Conservation (phyloP, 2,113 vertebrate genomes). For the Dicaeum eximium region DNA sequence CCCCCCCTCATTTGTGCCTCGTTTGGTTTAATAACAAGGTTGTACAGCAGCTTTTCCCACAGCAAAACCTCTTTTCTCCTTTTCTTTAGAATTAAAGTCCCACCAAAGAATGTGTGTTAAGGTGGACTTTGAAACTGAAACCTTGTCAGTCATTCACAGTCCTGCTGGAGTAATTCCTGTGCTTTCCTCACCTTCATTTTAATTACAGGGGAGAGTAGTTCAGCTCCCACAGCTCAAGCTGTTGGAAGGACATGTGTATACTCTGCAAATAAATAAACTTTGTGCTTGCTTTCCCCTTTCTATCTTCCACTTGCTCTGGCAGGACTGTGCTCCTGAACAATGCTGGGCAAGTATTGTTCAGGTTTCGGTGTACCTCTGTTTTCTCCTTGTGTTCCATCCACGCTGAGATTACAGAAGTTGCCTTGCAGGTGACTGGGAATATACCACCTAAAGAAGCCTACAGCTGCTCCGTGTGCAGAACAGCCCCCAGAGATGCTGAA, state of each 20-base stretch:
- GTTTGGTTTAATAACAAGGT: not conserved
- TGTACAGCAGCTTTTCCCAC: not conserved
- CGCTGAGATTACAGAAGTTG: not conserved
- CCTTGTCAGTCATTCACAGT: not conserved
- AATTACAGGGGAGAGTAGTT: not conserved
- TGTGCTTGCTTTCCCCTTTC: not conserved
- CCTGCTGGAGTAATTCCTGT: not conserved
- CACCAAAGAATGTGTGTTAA: not conserved
- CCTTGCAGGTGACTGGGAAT: not conserved
- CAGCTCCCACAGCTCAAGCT: not conserved
- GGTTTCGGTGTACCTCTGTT: not conserved
- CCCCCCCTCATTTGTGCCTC: not conserved
- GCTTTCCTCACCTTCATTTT: not conserved
- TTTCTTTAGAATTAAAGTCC: accelerated
- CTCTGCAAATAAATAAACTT: not conserved
- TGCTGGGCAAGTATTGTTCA: not conserved
- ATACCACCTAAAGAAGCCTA: not conserved
- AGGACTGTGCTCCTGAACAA: not conserved
- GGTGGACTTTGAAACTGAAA: not conserved
- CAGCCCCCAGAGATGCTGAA: not conserved
- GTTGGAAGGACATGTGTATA: not conserved
- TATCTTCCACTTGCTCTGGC: not conserved
- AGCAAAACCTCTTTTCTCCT: not conserved
- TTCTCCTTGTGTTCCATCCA: not conserved
- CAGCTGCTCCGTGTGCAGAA: not conserved